Evolutionary conservation across 2,797 vertebrate genomes (phyloP).

Genomic region (Orientallactaga sibirica): DNA sequence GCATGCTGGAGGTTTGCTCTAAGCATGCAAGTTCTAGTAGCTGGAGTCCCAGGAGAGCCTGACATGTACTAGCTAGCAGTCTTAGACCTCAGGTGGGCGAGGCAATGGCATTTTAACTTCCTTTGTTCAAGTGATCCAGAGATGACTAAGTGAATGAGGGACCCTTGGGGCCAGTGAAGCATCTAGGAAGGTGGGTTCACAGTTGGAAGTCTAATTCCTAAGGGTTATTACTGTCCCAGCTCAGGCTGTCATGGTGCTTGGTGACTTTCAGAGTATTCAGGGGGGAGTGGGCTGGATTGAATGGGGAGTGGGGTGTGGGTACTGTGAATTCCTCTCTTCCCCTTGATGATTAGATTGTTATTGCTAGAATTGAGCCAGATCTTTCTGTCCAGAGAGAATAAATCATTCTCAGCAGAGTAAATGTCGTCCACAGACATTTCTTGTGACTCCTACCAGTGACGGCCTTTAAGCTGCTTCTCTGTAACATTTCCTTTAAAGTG

Average conservation of each 20-base stretch:
- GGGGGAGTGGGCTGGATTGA: neutral
- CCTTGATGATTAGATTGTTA: constrained; percentile 71
- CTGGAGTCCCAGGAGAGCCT: neutral
- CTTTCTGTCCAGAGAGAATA: constrained; percentile 83
- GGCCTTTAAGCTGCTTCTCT: constrained; percentile 83
- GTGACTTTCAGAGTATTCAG: neutral
- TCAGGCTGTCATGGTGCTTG: neutral
- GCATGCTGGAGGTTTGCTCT: neutral
- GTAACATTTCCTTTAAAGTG: constrained; percentile 57
- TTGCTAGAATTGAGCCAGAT: constrained; percentile 82
- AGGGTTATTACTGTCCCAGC: neutral
- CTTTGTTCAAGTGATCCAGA: neutral
- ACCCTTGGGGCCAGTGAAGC: neutral
- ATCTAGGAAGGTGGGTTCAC: neutral
- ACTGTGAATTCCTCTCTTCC: constrained; percentile 10
- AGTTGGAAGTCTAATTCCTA: neutral
- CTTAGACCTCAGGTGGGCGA: neutral
- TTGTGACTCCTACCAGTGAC: constrained; percentile 78
- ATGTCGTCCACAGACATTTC: constrained; percentile 77
- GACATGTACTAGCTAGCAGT: neutral
- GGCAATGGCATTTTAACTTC: neutral
- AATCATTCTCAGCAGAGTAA: constrained; percentile 85
- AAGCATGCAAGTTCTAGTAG: neutral
- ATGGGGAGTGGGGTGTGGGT: neutral
- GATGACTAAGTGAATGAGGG: neutral